Evolutionary conservation across 2,113 vertebrate genomes (phyloP).

Genomic region (Oreotrochilus melanogaster): DNA sequence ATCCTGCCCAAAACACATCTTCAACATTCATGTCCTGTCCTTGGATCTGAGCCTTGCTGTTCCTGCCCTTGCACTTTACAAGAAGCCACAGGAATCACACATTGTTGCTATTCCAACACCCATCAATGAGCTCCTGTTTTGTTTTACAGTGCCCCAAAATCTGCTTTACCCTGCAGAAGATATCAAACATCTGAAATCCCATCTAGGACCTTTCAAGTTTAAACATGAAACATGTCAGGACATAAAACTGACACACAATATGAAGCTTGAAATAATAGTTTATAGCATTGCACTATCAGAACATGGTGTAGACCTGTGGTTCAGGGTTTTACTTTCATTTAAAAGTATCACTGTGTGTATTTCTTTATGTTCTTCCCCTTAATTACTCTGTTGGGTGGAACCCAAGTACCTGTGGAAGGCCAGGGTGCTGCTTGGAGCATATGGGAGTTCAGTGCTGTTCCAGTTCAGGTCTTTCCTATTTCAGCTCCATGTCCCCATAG

Average conservation of each 20-base stretch:
- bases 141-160: not conserved
- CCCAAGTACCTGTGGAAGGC: not conserved
- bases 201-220: not conserved
- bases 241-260: not conserved
- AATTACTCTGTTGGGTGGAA: not conserved
- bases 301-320: not conserved
- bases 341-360: not conserved
- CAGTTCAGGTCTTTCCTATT: not conserved
- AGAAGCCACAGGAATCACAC: constrained; percentile 9
- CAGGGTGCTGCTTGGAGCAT: not conserved
- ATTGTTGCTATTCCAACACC: not conserved
- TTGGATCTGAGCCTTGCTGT: not conserved
- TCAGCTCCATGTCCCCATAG: not conserved
- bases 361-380: not conserved
- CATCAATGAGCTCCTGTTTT: constrained; percentile 25
- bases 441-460: fast-evolving
- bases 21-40: not conserved
- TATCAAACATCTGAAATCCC: not conserved
- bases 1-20: not conserved
- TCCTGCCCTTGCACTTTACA: not conserved
- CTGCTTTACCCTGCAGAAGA: not conserved
- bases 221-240: not conserved
- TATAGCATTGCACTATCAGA: not conserved
- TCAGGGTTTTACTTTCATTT: not conserved
- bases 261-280: not conserved